Conservation (phyloP, 1,140 invertebrate species). For the Gryon sp. region DNA sequence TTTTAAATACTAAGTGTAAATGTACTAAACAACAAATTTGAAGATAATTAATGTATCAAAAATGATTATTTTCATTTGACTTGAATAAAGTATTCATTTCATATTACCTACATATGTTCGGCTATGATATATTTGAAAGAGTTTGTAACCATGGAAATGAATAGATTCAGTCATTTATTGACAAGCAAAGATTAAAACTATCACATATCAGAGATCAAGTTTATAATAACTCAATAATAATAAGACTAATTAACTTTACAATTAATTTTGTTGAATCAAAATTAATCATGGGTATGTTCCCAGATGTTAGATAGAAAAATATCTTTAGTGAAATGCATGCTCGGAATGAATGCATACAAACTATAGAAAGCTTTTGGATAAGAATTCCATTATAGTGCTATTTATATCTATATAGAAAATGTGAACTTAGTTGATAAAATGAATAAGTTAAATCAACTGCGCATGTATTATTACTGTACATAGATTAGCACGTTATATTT, state of each 20-base stretch:
- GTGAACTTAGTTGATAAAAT: no score
- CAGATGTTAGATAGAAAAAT: neutral
- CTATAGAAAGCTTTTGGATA: neutral
- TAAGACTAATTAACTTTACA: no score
- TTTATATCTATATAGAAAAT: neutral
- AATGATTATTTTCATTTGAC: no score
- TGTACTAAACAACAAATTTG: no score
- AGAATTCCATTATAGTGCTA: neutral
- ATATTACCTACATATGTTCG: no score
- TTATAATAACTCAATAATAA: no score
- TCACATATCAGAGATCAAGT: neutral
- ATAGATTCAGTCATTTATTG: neutral
- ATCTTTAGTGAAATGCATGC: conserved; percentile 9
- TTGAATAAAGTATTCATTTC: no score
- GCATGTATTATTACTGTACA: neutral
- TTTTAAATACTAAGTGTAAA: no score
- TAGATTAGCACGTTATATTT: conserved; percentile 8
- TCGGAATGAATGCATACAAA: neutral
- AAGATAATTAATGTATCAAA: no score
- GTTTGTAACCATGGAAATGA: conserved; percentile 8
- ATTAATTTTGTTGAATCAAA: no score
- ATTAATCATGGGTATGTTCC: conserved; percentile 10
- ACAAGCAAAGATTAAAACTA: neutral
- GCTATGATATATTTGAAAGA: no score
- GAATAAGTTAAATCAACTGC: neutral